These are phyloP conservation scores for Scaptomyza tumidula DNA, from an alignment of 2,888 invertebrate genomes.

Conservation along the genomic window DNA sequence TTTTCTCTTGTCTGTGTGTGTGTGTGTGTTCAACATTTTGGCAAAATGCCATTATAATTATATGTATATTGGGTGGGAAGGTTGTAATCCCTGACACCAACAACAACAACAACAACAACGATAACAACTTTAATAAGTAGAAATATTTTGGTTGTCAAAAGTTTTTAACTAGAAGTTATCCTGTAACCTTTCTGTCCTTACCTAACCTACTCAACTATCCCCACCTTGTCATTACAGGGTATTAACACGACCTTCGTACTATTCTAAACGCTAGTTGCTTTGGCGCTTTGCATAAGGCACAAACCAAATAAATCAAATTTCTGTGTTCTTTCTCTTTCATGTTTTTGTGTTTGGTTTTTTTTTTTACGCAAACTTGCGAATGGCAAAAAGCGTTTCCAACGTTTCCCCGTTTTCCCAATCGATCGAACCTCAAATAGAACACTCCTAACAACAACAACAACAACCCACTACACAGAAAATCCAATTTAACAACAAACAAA, in stretches of 20 bases:
- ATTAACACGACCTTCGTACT: background rate
- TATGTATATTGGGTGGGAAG: constrained; percentile 42
- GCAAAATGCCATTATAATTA: constrained; percentile 79
- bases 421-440: background rate
- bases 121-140: background rate
- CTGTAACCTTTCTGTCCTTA: background rate
- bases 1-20: constrained; percentile 12
- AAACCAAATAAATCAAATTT: constrained; percentile 71
- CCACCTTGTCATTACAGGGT: background rate
- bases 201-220: no score
- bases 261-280: constrained; percentile 3
- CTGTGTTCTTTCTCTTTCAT: constrained; percentile 21
- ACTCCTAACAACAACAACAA: constrained; percentile 4
- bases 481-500: constrained; percentile 1
- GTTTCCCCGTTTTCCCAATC: background rate
- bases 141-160: background rate
- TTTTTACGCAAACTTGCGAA: no score
- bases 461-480: background rate
- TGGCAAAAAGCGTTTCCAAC: constrained; percentile 8
- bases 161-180: background rate
- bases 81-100: constrained; percentile 13
- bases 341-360: no score
- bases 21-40: constrained; percentile 53
- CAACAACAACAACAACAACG: constrained; percentile 12
- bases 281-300: constrained; percentile 25